phyloP scores from a whole-genome alignment of 1,140 invertebrate genomes.

The Bradynema listronoti region DNA sequence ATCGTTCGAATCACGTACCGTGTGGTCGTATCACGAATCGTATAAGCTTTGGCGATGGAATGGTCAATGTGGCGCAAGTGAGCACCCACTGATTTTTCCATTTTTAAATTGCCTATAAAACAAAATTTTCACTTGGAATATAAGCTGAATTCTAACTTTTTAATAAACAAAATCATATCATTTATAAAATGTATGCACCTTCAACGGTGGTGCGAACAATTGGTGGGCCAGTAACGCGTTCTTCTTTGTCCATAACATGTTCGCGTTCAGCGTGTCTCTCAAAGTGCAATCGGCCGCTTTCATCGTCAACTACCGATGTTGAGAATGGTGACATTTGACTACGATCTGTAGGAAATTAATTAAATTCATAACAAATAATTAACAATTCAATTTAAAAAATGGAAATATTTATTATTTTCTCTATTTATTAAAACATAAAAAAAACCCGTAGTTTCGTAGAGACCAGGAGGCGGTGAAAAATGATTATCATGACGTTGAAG shows the following conservation, averaged over 20 bases:
- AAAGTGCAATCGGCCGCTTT: neutral
- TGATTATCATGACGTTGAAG: no score
- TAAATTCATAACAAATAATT: no score
- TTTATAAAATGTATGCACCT: neutral
- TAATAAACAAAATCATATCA: neutral
- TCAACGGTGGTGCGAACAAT: conserved; percentile 43
- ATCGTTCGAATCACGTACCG: conserved; percentile 38
- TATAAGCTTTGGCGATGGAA: conserved; percentile 41
- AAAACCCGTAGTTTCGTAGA: no score
- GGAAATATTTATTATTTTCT: no score
- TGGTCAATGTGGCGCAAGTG: conserved; percentile 32
- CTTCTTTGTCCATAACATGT: neutral
- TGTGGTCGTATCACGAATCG: conserved; percentile 40
- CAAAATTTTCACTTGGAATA: neutral
- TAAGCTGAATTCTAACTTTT: neutral
- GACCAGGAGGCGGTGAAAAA: no score
- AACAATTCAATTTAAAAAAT: no score
- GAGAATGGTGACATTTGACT: no score
- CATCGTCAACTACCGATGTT: no score
- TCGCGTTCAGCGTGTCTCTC: neutral
- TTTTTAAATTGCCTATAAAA: conserved; percentile 36
- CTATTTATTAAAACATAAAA: no score
- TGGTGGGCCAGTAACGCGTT: conserved; percentile 17
- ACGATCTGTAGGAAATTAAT: no score
- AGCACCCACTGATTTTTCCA: conserved; percentile 41